Percentiles rank a stretch among this genome's conserved stretches.
phyloP scores from a whole-genome alignment of 2,888 invertebrate genomes.

The Tetanocera ferruginea region DNA sequence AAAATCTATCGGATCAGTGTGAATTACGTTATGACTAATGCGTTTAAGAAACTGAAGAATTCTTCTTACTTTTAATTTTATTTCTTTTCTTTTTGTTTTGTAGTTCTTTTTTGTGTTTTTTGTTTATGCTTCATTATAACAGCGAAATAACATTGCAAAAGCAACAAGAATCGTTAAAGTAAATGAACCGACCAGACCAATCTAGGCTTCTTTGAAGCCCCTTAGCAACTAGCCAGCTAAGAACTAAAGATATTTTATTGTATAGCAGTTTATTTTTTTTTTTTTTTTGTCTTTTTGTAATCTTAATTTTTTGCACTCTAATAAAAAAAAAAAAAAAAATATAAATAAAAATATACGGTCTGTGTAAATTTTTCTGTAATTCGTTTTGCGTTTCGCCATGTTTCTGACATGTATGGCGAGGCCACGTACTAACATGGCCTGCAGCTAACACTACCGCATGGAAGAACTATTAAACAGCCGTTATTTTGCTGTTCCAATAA shows the following conservation, averaged over 20 bases:
- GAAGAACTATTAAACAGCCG: conserved; percentile 40
- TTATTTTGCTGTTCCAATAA: conserved; percentile 7
- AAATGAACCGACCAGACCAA: conserved; percentile 9
- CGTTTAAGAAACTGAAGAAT: conserved; percentile 40
- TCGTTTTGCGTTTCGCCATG: too few species aligned
- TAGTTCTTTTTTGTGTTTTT: background rate
- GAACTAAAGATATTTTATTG: conserved; percentile 10
- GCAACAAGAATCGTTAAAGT: conserved; percentile 20
- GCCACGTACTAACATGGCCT: too few species aligned
- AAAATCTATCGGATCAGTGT: conserved; percentile 29
- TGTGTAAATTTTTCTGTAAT: too few species aligned
- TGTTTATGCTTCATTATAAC: background rate
- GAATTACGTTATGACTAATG: conserved; percentile 44
- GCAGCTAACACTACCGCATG: conserved; percentile 30
- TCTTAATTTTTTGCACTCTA: background rate
- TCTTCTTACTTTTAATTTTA: background rate
- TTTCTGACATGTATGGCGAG: too few species aligned
- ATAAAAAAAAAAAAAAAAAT: too few species aligned
- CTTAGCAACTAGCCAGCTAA: conserved; percentile 1
- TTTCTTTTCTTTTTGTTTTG: background rate
- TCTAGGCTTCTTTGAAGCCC: background rate
- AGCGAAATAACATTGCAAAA: background rate
- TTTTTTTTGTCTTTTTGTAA: background rate
- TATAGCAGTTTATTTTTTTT: background rate
- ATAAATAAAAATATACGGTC: too few species aligned